Evolutionary conservation across 2,888 invertebrate genomes (phyloP).

Genomic region (Thereva nobilitata): DNA sequence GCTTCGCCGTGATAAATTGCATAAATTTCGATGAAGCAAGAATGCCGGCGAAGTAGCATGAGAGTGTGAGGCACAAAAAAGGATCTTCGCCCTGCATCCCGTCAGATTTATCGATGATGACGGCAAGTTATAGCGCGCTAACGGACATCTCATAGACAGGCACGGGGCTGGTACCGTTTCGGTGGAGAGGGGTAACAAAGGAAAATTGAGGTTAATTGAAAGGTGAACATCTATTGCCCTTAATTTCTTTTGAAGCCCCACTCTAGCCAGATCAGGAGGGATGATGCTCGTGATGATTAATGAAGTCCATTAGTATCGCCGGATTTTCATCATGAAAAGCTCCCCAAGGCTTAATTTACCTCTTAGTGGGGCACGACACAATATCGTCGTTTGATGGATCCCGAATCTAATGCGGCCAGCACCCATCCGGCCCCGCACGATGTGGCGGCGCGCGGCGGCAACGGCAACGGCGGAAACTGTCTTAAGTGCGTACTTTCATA

Average conservation of each 20-base stretch:
- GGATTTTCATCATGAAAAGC: not conserved
- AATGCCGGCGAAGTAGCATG: not conserved
- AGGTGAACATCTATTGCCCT: conserved; percentile 18
- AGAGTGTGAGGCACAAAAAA: not conserved
- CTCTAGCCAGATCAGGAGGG: not conserved
- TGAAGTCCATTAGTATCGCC: conserved; percentile 9
- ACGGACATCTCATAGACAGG: no score
- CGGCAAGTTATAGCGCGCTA: no score
- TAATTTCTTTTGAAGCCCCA: conserved; percentile 3
- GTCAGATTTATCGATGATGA: not conserved
- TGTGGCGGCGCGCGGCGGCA: no score
- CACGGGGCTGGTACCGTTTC: not conserved
- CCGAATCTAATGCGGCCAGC: no score
- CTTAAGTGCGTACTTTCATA: no score
- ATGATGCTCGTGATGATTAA: conserved; percentile 19
- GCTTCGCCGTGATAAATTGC: not conserved
- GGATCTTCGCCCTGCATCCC: conserved; percentile 3
- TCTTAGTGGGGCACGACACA: not conserved
- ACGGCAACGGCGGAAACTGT: no score
- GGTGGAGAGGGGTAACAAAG: not conserved
- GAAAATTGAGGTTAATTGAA: conserved; percentile 21
- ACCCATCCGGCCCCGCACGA: no score
- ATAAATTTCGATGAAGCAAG: not conserved
- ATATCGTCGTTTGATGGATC: no score
- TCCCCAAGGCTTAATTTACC: not conserved